phyloP scores from a whole-genome alignment of 2,113 vertebrate genomes.

The Malurus melanocephalus region DNA sequence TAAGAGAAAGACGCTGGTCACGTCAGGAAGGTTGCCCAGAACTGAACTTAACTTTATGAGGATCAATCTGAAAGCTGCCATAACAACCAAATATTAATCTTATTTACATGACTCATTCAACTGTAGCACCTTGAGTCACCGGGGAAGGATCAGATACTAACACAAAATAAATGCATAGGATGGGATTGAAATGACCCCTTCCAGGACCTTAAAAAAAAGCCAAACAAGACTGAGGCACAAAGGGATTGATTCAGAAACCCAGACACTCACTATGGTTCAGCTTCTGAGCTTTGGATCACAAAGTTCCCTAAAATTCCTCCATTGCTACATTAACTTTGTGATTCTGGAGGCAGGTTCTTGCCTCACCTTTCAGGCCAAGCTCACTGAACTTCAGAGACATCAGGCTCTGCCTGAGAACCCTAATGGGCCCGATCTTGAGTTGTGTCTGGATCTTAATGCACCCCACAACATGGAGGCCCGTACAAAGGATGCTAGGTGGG shows the following conservation, averaged over 20 bases:
- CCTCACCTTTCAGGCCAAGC: not conserved
- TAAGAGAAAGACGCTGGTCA: not conserved
- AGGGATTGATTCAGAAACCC: not conserved
- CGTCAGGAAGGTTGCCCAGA: not conserved
- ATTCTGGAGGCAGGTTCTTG: not conserved
- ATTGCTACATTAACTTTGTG: not conserved
- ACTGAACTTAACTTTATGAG: not conserved
- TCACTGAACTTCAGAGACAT: not conserved
- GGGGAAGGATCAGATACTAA: not conserved
- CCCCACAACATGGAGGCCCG: not conserved
- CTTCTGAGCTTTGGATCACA: not conserved
- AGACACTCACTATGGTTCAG: not conserved
- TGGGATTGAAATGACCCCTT: not conserved
- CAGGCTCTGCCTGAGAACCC: not conserved
- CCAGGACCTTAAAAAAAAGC: not conserved
- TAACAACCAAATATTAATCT: not conserved
- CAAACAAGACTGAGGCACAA: not conserved
- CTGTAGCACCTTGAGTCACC: not conserved
- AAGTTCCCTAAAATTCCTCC: not conserved
- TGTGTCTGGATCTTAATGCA: not conserved
- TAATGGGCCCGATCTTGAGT: fast-evolving
- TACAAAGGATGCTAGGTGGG: not conserved
- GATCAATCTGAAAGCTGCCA: not conserved
- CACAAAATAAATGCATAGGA: not conserved
- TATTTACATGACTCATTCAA: not conserved